phyloP scores from a whole-genome alignment of 2,888 invertebrate species.

The Dryobota labecula region DNA sequence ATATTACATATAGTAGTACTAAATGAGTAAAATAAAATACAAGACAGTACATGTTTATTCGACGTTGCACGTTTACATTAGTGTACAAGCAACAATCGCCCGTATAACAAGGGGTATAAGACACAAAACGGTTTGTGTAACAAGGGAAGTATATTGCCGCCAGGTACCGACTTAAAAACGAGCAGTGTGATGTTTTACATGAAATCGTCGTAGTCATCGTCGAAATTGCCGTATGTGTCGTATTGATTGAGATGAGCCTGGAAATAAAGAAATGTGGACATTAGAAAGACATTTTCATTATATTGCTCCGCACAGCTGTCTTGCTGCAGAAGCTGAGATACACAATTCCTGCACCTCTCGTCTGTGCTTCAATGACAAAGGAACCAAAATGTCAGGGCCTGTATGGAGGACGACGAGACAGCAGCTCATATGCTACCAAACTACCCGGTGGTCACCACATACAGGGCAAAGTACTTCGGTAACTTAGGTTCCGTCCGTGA shows the following conservation, averaged over 20 bases:
- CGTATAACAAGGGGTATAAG: constrained; percentile 48
- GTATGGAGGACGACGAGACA: no score
- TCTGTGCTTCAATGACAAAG: neutral
- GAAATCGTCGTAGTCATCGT: constrained; percentile 94
- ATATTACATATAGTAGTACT: constrained; percentile 39
- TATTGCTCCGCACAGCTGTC: neutral
- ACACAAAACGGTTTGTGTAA: constrained; percentile 53
- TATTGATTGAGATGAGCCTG: constrained; percentile 92
- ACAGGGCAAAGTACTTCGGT: no score
- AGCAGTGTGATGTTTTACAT: constrained; percentile 91
- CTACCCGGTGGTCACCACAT: no score
- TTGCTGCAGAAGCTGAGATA: no score
- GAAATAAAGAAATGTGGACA: constrained; percentile 57
- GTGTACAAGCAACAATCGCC: constrained; percentile 61
- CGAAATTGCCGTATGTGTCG: constrained; percentile 92
- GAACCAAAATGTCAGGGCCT: no score
- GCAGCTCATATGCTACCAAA: no score
- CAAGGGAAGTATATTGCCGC: constrained; percentile 31
- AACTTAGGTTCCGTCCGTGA: no score
- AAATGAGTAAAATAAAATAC: constrained; percentile 50
- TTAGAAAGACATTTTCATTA: constrained; percentile 2
- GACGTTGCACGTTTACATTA: constrained; percentile 39
- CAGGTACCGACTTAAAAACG: constrained; percentile 58
- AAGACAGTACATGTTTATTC: constrained; percentile 43
- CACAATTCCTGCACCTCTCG: neutral